Evolutionary conservation across 2,888 invertebrate species (phyloP).

Genomic region (Cheilosia vulpina): DNA sequence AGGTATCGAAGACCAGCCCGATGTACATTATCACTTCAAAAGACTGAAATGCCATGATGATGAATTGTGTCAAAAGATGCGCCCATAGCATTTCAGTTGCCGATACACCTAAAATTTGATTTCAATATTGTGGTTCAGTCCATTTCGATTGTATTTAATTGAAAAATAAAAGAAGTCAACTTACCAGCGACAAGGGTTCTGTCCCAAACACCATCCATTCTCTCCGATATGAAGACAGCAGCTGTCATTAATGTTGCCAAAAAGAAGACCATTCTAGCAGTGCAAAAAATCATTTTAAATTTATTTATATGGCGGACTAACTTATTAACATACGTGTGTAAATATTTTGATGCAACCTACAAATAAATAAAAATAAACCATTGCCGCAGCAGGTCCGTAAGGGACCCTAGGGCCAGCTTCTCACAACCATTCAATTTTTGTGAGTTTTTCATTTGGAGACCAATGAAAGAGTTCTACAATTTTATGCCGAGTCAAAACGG

Average conservation of each 20-base stretch:
- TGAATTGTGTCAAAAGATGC: conserved; percentile 90
- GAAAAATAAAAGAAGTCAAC: conserved; percentile 76
- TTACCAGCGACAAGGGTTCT: conserved; percentile 91
- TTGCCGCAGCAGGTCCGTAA: no score
- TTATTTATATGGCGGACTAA: not conserved
- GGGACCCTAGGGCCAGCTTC: no score
- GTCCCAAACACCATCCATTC: conserved; percentile 94
- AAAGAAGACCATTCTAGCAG: conserved; percentile 91
- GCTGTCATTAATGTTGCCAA: conserved; percentile 93
- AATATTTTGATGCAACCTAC: not conserved
- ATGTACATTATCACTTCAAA: conserved; percentile 84
- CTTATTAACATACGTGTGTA: not conserved
- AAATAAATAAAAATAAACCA: no score
- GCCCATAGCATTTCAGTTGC: conserved; percentile 91
- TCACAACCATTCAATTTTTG: no score
- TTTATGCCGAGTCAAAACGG: no score
- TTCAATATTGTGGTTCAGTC: not conserved
- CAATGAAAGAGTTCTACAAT: no score
- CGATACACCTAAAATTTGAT: conserved; percentile 85
- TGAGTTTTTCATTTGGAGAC: no score
- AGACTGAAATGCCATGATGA: conserved; percentile 89
- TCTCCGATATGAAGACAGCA: conserved; percentile 91
- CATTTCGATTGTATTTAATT: not conserved
- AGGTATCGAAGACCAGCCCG: conserved; percentile 82
- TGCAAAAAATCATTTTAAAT: conserved; percentile 34